A percentile compares a stretch with the other conserved stretches of the same genome.
phyloP scores from a whole-genome alignment of 2,888 invertebrate species.

The Sphecodes monilicornis region DNA sequence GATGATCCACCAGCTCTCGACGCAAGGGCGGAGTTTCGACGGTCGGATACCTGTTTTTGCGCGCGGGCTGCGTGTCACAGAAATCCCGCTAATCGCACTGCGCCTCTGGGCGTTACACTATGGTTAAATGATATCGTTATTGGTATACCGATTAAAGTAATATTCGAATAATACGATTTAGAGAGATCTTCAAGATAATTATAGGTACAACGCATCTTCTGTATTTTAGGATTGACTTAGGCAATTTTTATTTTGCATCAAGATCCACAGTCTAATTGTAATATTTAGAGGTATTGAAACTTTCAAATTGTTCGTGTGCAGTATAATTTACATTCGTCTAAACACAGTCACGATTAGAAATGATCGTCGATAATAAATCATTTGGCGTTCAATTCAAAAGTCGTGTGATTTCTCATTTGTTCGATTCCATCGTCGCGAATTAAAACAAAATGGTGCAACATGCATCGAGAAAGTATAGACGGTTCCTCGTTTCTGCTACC shows the following conservation, averaged over 20 bases:
- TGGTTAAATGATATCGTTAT: too few relatives aligned
- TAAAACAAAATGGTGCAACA: not conserved
- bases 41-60: not conserved
- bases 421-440: not conserved
- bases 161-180: too few relatives aligned
- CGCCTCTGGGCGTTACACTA: too few relatives aligned
- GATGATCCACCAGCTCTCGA: not conserved
- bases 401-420: not conserved
- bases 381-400: not conserved
- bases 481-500: not conserved
- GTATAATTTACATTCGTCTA: too few relatives aligned
- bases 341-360: not conserved
- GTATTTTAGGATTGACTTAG: too few relatives aligned
- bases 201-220: too few relatives aligned
- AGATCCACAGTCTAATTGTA: too few relatives aligned
- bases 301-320: too few relatives aligned
- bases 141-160: too few relatives aligned
- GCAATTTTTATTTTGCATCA: too few relatives aligned
- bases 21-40: not conserved
- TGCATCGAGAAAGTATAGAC: not conserved
- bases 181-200: too few relatives aligned
- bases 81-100: not conserved
- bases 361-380: not conserved
- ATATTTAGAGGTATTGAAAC: too few relatives aligned
- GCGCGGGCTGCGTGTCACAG: not conserved